phyloP scores from a whole-genome alignment of 2,113 vertebrate species.

The Rutilus rutilus region DNA sequence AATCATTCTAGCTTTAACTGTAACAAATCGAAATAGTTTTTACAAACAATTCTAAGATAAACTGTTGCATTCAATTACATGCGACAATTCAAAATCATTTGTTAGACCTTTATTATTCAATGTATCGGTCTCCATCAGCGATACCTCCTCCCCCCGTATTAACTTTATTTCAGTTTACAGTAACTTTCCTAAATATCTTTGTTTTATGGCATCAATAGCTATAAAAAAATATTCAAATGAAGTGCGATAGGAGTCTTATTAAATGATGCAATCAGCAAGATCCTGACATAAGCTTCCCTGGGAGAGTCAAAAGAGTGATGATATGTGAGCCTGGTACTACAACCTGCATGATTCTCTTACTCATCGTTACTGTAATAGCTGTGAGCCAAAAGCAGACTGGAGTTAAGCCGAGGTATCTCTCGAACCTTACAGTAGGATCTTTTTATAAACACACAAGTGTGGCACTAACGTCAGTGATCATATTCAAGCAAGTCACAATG shows the following conservation, averaged over 20 bases:
- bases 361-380: neutral
- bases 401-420: neutral
- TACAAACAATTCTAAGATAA: too few species aligned
- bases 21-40: too few species aligned
- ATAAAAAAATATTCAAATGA: neutral
- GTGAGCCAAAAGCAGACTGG: neutral
- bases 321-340: neutral
- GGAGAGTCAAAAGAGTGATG: neutral
- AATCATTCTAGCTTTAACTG: too few species aligned
- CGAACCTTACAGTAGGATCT: conserved; percentile 38
- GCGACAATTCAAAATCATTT: too few species aligned
- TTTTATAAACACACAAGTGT: conserved; percentile 14
- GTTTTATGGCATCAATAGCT: neutral
- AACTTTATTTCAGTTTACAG: too few species aligned
- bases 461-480: neutral
- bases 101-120: too few species aligned
- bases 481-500: neutral
- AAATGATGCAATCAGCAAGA: neutral
- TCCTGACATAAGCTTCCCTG: neutral
- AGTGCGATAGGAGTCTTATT: neutral
- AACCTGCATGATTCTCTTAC: conserved; percentile 26
- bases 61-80: too few species aligned
- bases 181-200: neutral
- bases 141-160: too few species aligned
- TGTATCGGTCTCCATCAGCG: too few species aligned